Base-by-base conservation (phyloP, 2,888 invertebrate genomes). In the Acronicta aceris region DNA sequence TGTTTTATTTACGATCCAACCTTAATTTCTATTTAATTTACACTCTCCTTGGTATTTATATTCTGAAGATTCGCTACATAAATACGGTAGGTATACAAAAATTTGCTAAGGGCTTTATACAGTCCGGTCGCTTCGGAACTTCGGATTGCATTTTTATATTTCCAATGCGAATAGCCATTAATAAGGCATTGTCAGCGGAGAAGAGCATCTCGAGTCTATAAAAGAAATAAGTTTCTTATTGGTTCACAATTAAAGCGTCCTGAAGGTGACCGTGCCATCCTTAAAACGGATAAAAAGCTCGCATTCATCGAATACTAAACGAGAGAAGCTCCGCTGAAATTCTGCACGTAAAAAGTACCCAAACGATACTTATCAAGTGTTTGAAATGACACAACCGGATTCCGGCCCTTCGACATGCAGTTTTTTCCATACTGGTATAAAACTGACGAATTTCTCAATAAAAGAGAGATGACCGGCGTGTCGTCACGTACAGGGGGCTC, bases 401-500 rank as follows among this genome's bases (percentile, higher is more conserved):
- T 93, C 94, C 89, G 83, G 82, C 79, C 84, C 82, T 86, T 83
- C 76, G 85, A 86, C 85, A 87, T 89, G 87, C 86, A 83, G 81
- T 89, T 93, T 93, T 77, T 92, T 91, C 86, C 81, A 81, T 76
- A 77, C 78, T 82, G 81, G 85, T 88, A 92, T 93, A 91, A 92
- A 93, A 93, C 94, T 94, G 94, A 94, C 94, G 93, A 93, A 94
- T 94, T 94, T 94, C 94, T 94, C 94, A 94, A 94, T 94, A 94
- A 90, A 92, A 94, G 91, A 91, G 92, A 91, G 93, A 93, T 92
- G 92, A 89, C 88, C 89, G 86, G 86, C 93, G 89, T 83, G 90
- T 89, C 85, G 86, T 93, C 93, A 94, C 94, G 94, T 94, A 91
- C 85, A 83, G 84, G 86, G 87, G 90, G 81, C 87, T 83, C 84